Evolutionary conservation across 2,888 invertebrate genomes (phyloP).

Genomic region (Diploptera punctata): DNA sequence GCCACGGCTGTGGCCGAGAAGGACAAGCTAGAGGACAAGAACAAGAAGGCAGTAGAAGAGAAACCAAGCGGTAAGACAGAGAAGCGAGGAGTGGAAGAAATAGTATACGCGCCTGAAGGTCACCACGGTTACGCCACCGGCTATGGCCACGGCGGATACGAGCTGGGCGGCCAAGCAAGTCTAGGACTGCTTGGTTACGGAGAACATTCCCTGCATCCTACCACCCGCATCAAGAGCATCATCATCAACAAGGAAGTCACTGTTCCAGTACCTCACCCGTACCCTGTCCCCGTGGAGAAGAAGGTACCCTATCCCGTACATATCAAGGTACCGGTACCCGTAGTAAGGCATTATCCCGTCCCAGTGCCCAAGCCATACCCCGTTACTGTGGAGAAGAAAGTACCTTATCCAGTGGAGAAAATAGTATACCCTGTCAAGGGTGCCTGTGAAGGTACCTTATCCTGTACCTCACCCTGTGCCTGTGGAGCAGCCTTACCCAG

Average conservation of each 20-base stretch:
- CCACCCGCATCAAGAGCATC: slow-evolving; percentile 36
- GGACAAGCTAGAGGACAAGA: slow-evolving; percentile 56
- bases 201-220: slow-evolving; percentile 27
- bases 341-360: slow-evolving; percentile 78
- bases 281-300: slow-evolving; percentile 52
- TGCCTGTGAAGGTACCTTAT: slow-evolving; percentile 60
- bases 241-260: slow-evolving; percentile 36
- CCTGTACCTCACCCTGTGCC: slow-evolving; percentile 56
- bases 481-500: not conserved
- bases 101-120: not conserved
- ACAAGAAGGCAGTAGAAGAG: slow-evolving; percentile 43
- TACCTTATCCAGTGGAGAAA: slow-evolving; percentile 57
- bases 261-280: slow-evolving; percentile 50
- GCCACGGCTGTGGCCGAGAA: slow-evolving; percentile 50
- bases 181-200: slow-evolving; percentile 18
- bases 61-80: not conserved
- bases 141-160: slow-evolving; percentile 14
- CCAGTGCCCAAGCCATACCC: slow-evolving; percentile 46
- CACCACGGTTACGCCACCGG: slow-evolving; percentile 20
- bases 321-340: slow-evolving; percentile 60
- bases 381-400: slow-evolving; percentile 46
- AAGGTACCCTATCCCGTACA: slow-evolving; percentile 49
- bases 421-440: slow-evolving; percentile 46
- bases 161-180: slow-evolving; percentile 5
- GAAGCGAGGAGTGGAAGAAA: not conserved